Conservation (phyloP, 2,888 invertebrate species). For the Linhomoeus sp. region DNA sequence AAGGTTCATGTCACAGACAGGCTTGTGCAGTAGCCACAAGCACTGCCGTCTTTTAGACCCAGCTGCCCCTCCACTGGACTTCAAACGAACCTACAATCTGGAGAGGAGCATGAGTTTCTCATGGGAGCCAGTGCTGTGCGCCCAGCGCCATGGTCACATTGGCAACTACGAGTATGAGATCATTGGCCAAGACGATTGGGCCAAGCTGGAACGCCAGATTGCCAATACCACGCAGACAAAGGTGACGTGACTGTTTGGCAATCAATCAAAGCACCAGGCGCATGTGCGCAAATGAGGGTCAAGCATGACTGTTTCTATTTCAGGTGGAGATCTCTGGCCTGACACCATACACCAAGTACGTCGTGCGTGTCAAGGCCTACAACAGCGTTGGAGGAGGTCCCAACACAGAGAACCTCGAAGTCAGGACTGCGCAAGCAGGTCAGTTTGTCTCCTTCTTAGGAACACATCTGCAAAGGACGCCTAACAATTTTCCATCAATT, state of each 20-base stretch:
- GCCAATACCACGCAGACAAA: conserved; percentile 20
- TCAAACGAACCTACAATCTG: conserved; percentile 21
- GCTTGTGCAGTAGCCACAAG: too few relatives aligned
- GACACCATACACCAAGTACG: conserved; percentile 27
- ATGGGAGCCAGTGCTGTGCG: conserved; percentile 24
- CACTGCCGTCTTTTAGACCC: conserved; percentile 10
- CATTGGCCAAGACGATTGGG: conserved; percentile 27
- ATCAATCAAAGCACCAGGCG: background rate
- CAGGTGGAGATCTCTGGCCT: conserved; percentile 23
- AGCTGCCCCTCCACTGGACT: conserved; percentile 24
- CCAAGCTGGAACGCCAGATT: conserved; percentile 25
- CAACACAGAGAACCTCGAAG: conserved; percentile 26
- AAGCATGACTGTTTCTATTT: background rate
- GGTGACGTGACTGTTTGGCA: too few relatives aligned
- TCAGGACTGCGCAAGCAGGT: conserved; percentile 15
- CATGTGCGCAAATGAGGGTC: background rate
- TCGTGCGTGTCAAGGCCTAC: conserved; percentile 24
- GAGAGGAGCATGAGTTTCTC: conserved; percentile 16
- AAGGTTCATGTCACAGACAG: too few relatives aligned
- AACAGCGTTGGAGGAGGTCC: conserved; percentile 27
- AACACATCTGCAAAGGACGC: background rate
- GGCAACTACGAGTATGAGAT: conserved; percentile 27
- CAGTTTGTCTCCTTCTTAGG: background rate
- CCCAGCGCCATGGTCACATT: conserved; percentile 26
- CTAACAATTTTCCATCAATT: background rate